A percentile compares a stretch with the other conserved stretches of the same genome.
Evolutionary conservation across 2,888 invertebrate species (phyloP).

Genomic region (Calliopum simillimum): DNA sequence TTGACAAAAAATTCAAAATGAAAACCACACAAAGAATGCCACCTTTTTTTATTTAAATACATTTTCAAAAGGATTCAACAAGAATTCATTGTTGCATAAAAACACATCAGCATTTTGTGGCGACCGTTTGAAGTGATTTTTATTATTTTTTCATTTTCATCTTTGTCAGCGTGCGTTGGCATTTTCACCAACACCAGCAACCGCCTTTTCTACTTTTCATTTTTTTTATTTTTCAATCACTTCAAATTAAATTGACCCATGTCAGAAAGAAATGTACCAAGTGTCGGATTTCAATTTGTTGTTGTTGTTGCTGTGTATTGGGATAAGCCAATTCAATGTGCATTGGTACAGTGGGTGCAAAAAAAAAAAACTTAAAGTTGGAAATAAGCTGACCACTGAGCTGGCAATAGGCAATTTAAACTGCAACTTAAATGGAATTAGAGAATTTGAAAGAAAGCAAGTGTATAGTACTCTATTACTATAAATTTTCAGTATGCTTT

Average conservation of each 20-base stretch:
- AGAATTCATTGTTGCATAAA: no score
- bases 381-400: neutral
- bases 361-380: neutral
- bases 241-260: conserved; percentile 26
- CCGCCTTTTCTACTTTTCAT: neutral
- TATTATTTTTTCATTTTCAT: neutral
- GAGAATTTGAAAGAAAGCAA: neutral
- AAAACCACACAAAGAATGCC: no score
- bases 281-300: neutral
- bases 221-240: conserved; percentile 4
- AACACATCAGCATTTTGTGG: no score
- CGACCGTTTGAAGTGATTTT: no score
- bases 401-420: conserved; percentile 10
- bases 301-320: neutral
- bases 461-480: neutral
- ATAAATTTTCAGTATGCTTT: neutral
- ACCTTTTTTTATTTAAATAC: no score
- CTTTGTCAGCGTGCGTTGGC: neutral
- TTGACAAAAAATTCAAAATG: no score
- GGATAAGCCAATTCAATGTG: neutral
- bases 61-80: no score
- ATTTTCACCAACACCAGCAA: no score
- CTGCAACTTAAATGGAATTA: conserved; percentile 1
- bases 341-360: neutral
- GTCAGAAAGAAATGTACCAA: conserved; percentile 13